Evolutionary conservation across 2,797 vertebrate species (phyloP), one percentile per base, ranked within the genome.

Genomic region (Eospalax fontanierii): DNA sequence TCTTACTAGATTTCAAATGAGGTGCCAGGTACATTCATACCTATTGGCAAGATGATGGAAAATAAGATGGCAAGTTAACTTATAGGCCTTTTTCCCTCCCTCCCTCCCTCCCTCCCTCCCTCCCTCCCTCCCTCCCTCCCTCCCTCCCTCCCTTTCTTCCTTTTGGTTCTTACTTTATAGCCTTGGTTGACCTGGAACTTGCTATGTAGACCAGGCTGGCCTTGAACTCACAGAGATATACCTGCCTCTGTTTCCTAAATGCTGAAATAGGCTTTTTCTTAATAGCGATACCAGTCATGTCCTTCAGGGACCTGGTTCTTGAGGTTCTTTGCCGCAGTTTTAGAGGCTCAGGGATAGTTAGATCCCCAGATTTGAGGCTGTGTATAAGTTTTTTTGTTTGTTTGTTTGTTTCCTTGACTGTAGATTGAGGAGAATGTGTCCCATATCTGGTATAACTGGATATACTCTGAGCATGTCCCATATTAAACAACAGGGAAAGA

Each of bases 341-440:
- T 46, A 11, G 40, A 66, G 66, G 59, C 16, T 26, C 24, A 35
- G 30, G 43, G 24, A 33, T 61, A 38, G n/a, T 61, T 8, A 24
- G 46, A 19, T 30, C 30, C 26, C 22, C 22, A 79, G 10, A 65
- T 74, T 43, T 80, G 79, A 79, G 9, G 30, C 54, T 89, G 61
- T 4, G 2, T 68, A 12, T 80, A 59, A 80, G 78, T n/a, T n/a
- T n/a, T n/a, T n/a, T n/a, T n/a, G n/a, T n/a, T n/a, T n/a, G n/a
- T n/a, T n/a, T n/a, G n/a, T n/a, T n/a, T n/a, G n/a, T n/a, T 79
- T 89, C 19, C 38, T 73, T 84, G 91, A 80, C 66, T 85, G n/a
- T 61, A 59, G 61, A 28, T n/a, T n/a, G n/a, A n/a, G n/a, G 30
- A 61, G 22, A 61, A 71, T 73, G 22, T 66, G 21, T 30, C 3